A percentile compares a stretch with the other conserved stretches of the same genome.
Conservation (phyloP, 2,113 vertebrate genomes). For the Alces alces region DNA sequence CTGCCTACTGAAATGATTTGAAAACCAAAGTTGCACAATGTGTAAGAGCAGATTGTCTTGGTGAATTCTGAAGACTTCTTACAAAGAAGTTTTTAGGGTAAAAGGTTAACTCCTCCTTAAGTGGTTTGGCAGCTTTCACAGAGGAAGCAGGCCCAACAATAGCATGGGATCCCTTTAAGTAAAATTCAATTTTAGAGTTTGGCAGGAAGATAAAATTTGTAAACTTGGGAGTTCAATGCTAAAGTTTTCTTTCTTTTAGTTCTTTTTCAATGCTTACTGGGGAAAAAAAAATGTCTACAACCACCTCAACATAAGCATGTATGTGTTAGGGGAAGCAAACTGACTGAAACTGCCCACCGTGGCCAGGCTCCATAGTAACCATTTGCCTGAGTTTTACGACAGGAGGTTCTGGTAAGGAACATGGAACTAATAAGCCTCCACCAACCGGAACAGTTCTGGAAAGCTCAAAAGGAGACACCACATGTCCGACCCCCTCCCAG, state of each 20-base stretch:
- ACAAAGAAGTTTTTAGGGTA: not conserved
- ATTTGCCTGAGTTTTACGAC: not conserved
- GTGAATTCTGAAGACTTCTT: not conserved
- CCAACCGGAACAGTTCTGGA: not conserved
- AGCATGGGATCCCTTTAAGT: not conserved
- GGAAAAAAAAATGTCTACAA: not conserved
- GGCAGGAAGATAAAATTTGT: not conserved
- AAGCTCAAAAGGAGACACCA: not conserved
- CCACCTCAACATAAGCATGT: not conserved
- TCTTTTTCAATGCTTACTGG: not conserved
- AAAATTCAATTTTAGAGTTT: not conserved
- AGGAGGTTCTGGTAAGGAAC: not conserved
- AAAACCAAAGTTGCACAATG: slow-evolving; percentile 6
- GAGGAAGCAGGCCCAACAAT: not conserved
- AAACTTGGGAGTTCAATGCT: not conserved
- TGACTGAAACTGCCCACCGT: not conserved
- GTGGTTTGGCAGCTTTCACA: not conserved
- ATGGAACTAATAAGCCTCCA: not conserved
- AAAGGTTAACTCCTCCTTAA: not conserved
- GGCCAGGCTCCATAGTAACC: not conserved
- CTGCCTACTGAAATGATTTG: not conserved
- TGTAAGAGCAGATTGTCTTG: not conserved
- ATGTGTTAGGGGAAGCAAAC: not conserved
- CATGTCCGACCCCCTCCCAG: not conserved
- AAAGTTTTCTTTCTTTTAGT: not conserved